Conservation (phyloP, 2,113 vertebrate genomes). For the Mus musculus region GRCm39 chr4:42936001-42936500, state of each 20-base stretch:
- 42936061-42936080: background rate
- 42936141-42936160: background rate
- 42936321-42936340: background rate
- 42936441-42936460: slow-evolving; percentile 25
- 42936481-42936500: background rate
- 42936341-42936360: background rate
- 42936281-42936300: background rate
- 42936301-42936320: background rate
- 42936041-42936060: background rate
- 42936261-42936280: background rate
- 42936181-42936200: background rate
- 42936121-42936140: background rate
- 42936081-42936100: slow-evolving; percentile 22
- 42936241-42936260: background rate
- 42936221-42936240: background rate
- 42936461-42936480: background rate
- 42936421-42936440: slow-evolving; percentile 6
- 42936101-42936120: slow-evolving; percentile 37
- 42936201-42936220: background rate
- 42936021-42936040: background rate
- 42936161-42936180: background rate
- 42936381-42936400: background rate
- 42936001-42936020: background rate
- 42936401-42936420: slow-evolving; percentile 51
- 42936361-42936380: slow-evolving; percentile 3